A percentile compares a stretch with the other conserved stretches of the same genome.
phyloP scores from a whole-genome alignment of 1,140 invertebrate genomes.

The Drosophila chauvacae region DNA sequence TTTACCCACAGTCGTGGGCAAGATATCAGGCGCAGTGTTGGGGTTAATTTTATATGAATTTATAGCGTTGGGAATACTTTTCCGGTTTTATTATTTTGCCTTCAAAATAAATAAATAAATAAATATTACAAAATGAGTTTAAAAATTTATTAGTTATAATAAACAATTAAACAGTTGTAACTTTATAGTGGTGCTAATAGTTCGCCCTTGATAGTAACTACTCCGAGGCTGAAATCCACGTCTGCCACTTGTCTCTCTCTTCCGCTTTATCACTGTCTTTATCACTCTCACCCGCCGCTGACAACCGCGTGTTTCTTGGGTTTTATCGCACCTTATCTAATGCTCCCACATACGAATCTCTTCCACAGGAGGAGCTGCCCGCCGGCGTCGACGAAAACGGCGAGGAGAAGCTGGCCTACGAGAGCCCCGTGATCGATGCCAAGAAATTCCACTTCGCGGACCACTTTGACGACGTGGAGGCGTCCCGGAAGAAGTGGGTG shows the following conservation, averaged over 20 bases:
- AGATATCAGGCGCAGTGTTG: neutral
- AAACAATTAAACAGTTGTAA: neutral
- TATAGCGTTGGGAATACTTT: neutral
- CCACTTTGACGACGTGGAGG: slow-evolving; percentile 93
- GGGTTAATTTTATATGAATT: neutral
- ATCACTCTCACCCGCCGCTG: slow-evolving; percentile 9
- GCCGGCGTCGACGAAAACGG: slow-evolving; percentile 1
- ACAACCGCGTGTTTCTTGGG: slow-evolving; percentile 57
- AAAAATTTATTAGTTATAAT: neutral
- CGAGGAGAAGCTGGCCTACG: slow-evolving; percentile 84
- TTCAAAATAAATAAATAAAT: neutral
- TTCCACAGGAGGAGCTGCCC: slow-evolving; percentile 54
- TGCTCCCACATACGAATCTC: slow-evolving; percentile 13
- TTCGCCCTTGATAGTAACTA: neutral
- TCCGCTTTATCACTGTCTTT: slow-evolving; percentile 13
- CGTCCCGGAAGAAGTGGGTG: slow-evolving; percentile 93
- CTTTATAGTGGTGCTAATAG: neutral
- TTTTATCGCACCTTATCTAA: slow-evolving; percentile 54
- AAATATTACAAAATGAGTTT: neutral
- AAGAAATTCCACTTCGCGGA: slow-evolving; percentile 92
- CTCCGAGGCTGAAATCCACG: slow-evolving; percentile 12
- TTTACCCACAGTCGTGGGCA: slow-evolving; percentile 31
- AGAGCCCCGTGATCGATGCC: slow-evolving; percentile 87
- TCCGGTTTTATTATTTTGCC: too few relatives aligned
- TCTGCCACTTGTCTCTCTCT: slow-evolving; percentile 3